Evolutionary conservation across 2,113 vertebrate genomes (phyloP).

Genomic region (Amblyornis subalaris): DNA sequence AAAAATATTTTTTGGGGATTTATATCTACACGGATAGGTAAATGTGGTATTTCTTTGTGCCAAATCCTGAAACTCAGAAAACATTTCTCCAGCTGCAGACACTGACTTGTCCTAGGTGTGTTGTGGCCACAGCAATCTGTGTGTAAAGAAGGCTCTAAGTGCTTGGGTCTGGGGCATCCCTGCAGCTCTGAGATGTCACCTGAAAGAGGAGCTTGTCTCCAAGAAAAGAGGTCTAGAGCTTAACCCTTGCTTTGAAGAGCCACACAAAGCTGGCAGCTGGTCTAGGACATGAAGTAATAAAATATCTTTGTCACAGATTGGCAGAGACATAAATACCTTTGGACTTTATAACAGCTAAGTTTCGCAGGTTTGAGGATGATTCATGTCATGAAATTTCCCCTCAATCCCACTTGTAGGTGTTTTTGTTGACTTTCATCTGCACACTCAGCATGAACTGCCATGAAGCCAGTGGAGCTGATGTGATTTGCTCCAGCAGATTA

Average conservation of each 20-base stretch:
- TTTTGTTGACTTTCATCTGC: background rate
- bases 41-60: background rate
- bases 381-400: background rate
- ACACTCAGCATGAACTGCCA: background rate
- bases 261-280: background rate
- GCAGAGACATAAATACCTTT: background rate
- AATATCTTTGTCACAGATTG: background rate
- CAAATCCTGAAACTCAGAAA: background rate
- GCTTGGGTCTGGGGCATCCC: background rate
- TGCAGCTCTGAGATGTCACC: background rate
- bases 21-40: background rate
- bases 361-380: background rate
- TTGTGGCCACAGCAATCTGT: background rate
- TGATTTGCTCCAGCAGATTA: background rate
- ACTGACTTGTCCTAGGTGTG: background rate
- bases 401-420: background rate
- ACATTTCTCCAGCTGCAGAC: background rate
- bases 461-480: background rate
- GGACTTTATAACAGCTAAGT: background rate
- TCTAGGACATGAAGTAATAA: background rate
- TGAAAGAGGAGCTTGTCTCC: background rate
- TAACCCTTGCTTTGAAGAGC: background rate
- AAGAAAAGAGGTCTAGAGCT: background rate
- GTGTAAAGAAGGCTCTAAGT: background rate
- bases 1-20: background rate